phyloP scores from a whole-genome alignment of 2,797 vertebrate genomes.

The Mormyrus hasselquistii region DNA sequence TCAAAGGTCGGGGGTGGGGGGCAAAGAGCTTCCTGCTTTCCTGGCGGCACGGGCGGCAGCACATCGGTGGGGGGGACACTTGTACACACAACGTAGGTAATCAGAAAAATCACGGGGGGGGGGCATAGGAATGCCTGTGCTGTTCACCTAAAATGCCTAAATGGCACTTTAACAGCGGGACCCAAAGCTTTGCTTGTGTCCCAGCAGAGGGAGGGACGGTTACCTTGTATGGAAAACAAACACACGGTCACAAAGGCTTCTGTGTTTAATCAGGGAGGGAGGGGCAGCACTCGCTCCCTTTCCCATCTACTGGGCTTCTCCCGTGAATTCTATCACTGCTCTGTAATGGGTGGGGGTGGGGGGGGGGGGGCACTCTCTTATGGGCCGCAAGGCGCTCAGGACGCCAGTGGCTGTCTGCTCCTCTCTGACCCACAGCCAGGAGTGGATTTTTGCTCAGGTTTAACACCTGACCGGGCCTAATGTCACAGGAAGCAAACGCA shows the following conservation, averaged over 20 bases:
- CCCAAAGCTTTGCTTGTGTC: background rate
- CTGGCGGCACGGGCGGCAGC: background rate
- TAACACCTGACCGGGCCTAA: background rate
- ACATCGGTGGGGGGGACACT: background rate
- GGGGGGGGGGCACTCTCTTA: background rate
- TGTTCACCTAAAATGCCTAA: background rate
- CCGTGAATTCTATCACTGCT: constrained; percentile 13
- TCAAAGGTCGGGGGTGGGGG: background rate
- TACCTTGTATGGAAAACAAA: background rate
- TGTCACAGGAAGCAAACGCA: background rate
- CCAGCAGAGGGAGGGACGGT: background rate
- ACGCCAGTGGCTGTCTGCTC: background rate
- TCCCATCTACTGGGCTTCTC: background rate
- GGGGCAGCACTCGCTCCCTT: background rate
- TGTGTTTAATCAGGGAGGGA: background rate
- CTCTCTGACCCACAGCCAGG: background rate
- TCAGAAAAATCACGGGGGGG: background rate
- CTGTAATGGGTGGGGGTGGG: background rate
- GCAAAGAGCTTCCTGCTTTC: background rate
- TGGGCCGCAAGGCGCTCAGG: background rate
- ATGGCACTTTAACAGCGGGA: background rate
- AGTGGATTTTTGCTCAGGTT: background rate
- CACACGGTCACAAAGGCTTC: background rate
- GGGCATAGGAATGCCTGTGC: background rate
- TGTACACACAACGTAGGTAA: background rate